These are phyloP conservation scores for Illadopsis cleaveri DNA, from an alignment of 2,113 vertebrate species.

Conservation along the genomic window DNA sequence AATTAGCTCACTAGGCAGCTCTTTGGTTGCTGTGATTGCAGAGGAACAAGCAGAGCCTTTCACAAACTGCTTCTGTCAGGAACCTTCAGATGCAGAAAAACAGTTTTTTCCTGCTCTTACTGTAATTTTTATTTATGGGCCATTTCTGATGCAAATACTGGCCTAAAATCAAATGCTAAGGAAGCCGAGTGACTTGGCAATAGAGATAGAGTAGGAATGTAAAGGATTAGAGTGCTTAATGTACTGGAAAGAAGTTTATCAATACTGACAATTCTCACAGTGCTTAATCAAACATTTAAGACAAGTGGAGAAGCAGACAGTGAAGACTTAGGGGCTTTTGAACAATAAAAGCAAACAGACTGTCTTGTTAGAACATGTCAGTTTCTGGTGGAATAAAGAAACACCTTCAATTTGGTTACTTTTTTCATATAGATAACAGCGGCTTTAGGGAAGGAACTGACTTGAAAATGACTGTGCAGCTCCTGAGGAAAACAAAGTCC, in stretches of 20 bases:
- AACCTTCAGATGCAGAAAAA: neutral
- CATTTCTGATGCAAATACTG: conserved; percentile 49
- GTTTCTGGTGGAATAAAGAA: conserved; percentile 57
- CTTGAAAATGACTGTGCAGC: neutral
- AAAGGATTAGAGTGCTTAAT: conserved; percentile 74
- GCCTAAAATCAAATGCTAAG: conserved; percentile 29
- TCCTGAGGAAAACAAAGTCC: neutral
- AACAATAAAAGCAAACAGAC: conserved; percentile 74
- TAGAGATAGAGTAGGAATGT: conserved; percentile 64
- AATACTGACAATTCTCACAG: conserved; percentile 78
- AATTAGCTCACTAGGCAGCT: neutral
- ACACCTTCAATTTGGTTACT: conserved; percentile 34
- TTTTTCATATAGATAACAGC: neutral
- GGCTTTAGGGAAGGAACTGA: neutral
- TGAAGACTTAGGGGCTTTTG: conserved; percentile 37
- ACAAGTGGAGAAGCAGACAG: conserved; percentile 65
- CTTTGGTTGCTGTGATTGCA: neutral
- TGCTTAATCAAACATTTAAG: conserved; percentile 79
- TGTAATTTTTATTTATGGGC: conserved; percentile 29
- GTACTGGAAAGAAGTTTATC: conserved; percentile 75
- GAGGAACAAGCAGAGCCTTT: neutral
- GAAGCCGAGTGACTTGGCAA: conserved; percentile 29
- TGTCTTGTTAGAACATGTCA: conserved; percentile 72
- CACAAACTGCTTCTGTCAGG: neutral
- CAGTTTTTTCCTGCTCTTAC: neutral